Evolutionary conservation across 2,113 vertebrate species (phyloP), one percentile per base, ranked within the genome.

Genomic region (Ammodytes dubius): DNA sequence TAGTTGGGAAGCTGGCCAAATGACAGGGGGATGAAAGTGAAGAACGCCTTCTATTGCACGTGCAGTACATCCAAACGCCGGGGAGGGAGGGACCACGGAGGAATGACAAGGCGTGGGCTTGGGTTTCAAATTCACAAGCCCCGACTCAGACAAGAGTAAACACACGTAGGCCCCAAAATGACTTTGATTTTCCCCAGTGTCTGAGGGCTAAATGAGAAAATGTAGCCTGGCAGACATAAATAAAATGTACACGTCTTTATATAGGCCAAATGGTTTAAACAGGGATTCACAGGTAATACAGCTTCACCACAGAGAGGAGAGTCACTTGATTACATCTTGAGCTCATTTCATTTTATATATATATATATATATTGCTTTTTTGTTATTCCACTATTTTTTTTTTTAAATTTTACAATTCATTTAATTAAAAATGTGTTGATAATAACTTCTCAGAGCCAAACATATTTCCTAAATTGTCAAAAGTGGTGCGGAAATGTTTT

Each of bases 11-110:
- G 75, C 14, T 27, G 15, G 74, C 84, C 82, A 81, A 87, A 88
- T 79, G 71, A 87, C 86, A 74, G 83, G 81, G 27, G 87, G 87
- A 81, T 83, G 83, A 89, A 88, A 85, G 74, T 77, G 72, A 85
- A 75, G 72, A 85, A 75, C 69, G 64, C 71, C 81, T 71, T 68
- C 58, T 65, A 45, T 54, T 74, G 72, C 73, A 64, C 57, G 80
- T 74, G 77, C 85, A 65, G n/a, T 74, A 37, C 27, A 27, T 27
- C 83, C 76, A 68, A 59, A 39, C 17, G 19, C 61, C 3, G 68
- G 35, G 80, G 87, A 89, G 65, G 83, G 85, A 77, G 83, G 82
- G 57, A 45, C 77, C 76, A 54, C 54, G 5, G 79, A 88, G 83
- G 85, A 78, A 83, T 46, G 27, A 87, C 61, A 49, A 66, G 81